Evolutionary conservation across 2,888 invertebrate genomes (phyloP).

Genomic region (Hydraecia micacea): DNA sequence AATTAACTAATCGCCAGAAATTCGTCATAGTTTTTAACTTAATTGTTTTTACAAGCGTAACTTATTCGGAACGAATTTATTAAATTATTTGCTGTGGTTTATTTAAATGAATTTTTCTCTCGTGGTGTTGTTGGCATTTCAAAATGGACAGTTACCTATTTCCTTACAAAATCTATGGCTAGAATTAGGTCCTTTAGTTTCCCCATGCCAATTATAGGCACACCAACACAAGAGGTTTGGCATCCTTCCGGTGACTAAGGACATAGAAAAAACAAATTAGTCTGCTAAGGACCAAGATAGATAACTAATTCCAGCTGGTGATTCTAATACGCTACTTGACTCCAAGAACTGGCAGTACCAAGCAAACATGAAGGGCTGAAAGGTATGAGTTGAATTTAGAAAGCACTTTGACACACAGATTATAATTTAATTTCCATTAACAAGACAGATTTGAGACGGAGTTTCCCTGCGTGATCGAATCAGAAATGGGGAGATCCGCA

Average conservation of each 20-base stretch:
- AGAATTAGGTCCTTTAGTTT: background rate
- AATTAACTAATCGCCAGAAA: conserved; percentile 32
- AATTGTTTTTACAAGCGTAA: conserved; percentile 30
- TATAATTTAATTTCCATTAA: conserved; percentile 6
- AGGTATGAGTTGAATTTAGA: background rate
- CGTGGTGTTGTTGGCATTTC: background rate
- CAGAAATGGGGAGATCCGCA: no score
- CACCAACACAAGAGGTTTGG: background rate
- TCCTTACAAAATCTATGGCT: no score
- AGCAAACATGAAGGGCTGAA: conserved; percentile 1
- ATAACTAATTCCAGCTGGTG: background rate
- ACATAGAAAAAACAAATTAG: no score
- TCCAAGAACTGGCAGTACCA: conserved; percentile 2
- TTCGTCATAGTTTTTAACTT: conserved; percentile 35
- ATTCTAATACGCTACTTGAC: background rate
- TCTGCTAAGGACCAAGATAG: background rate
- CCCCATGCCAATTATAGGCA: background rate
- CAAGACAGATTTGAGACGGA: no score
- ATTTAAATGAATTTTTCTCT: conserved; percentile 8
- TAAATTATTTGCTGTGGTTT: conserved; percentile 23
- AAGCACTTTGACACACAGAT: background rate
- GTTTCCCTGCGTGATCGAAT: no score
- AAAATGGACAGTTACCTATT: background rate
- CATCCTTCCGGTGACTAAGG: background rate
- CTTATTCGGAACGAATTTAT: conserved; percentile 41